phyloP scores from a whole-genome alignment of 2,888 invertebrate genomes.

The Chelonus formosanus region DNA sequence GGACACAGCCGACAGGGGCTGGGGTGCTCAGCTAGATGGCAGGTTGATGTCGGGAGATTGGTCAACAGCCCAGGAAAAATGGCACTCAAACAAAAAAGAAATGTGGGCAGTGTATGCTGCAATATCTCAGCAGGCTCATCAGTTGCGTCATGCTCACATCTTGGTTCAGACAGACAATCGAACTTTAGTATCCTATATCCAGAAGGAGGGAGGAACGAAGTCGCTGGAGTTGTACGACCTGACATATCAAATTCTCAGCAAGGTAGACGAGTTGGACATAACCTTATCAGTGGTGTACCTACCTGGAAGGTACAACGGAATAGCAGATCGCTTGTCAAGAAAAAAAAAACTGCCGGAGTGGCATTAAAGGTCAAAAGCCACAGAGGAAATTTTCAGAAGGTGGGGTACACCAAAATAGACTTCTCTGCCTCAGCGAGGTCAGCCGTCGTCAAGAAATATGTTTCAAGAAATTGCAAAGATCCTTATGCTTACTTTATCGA shows the following conservation, averaged over 20 bases:
- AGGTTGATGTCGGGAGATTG: constrained; percentile 30
- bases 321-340: constrained; percentile 47
- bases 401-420: constrained; percentile 37
- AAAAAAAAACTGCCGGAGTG: constrained; percentile 14
- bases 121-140: constrained; percentile 22
- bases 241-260: constrained; percentile 26
- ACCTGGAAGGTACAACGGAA: constrained; percentile 50
- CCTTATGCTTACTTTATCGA: constrained; percentile 37
- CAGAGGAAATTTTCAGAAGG: constrained; percentile 13
- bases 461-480: constrained; percentile 36
- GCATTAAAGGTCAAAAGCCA: constrained; percentile 15
- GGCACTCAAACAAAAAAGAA: constrained; percentile 42
- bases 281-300: constrained; percentile 43
- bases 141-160: constrained; percentile 25
- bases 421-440: constrained; percentile 38
- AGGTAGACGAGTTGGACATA: constrained; percentile 35
- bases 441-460: constrained; percentile 34
- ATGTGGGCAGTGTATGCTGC: constrained; percentile 34
- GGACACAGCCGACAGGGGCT: constrained; percentile 35
- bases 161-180: constrained; percentile 33
- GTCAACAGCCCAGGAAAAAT: constrained; percentile 23
- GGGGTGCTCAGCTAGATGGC: constrained; percentile 34
- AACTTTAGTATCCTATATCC: constrained; percentile 35
- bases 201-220: constrained; percentile 37
- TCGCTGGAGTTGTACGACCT: constrained; percentile 28